A percentile compares a stretch with the other conserved stretches of the same genome.
Conservation (phyloP, 2,797 vertebrate species). For the Lacerta agilis region DNA sequence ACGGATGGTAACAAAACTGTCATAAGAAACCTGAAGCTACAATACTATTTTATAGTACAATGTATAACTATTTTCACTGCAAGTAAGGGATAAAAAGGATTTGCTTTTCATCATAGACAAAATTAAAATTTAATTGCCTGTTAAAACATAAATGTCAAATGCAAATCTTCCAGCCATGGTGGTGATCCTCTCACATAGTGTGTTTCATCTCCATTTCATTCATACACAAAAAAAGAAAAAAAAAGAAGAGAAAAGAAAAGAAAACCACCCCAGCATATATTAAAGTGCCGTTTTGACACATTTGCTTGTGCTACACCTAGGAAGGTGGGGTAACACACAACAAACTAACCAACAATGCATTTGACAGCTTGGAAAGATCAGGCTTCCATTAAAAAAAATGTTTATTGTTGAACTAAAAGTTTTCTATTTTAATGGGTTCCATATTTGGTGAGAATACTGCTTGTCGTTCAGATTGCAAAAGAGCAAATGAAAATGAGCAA, state of each 20-base stretch:
- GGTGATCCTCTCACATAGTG: conserved; percentile 60
- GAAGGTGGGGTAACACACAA: neutral
- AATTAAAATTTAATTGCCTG: conserved; percentile 81
- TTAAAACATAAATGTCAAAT: conserved; percentile 80
- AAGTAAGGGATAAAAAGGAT: conserved; percentile 76
- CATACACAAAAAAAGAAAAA: conserved; percentile 3
- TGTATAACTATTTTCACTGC: conserved; percentile 62
- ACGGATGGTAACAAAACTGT: neutral
- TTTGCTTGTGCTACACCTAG: neutral
- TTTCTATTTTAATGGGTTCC: neutral
- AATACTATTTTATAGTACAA: conserved; percentile 66
- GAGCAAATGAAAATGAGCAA: accelerated
- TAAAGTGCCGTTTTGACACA: conserved; percentile 50
- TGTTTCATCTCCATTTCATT: conserved; percentile 65
- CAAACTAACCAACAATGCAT: neutral
- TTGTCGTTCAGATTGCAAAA: neutral
- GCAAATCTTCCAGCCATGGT: conserved; percentile 69
- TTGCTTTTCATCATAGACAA: conserved; percentile 73
- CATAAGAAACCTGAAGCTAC: conserved; percentile 64
- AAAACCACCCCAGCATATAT: conserved; percentile 14
- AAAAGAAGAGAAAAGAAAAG: too few species aligned
- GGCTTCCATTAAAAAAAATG: neutral
- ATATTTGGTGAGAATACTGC: neutral
- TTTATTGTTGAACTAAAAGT: neutral
- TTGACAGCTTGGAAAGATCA: neutral